phyloP scores from a whole-genome alignment of 2,113 vertebrate genomes.

The Nestor notabilis region DNA sequence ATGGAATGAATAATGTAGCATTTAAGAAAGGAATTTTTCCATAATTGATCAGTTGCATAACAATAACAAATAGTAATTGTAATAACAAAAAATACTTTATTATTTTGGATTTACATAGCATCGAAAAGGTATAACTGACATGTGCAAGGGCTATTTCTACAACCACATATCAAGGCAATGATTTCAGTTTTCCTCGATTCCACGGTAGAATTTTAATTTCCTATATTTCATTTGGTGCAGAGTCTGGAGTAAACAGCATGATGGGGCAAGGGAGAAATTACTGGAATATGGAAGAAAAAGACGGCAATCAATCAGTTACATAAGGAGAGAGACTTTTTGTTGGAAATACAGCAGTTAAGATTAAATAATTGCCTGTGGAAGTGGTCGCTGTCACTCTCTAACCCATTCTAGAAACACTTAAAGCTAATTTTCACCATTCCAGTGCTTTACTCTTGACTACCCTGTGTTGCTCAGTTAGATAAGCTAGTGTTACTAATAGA shows the following conservation, averaged over 20 bases:
- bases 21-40: not conserved
- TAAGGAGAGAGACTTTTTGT: not conserved
- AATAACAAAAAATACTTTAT: not conserved
- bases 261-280: not conserved
- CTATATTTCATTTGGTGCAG: not conserved
- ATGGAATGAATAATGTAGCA: not conserved
- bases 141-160: not conserved
- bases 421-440: not conserved
- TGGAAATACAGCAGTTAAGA: not conserved
- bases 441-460: not conserved
- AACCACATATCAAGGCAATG: not conserved
- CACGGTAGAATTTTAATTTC: not conserved
- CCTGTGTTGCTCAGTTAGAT: not conserved
- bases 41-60: not conserved
- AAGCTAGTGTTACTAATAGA: conserved; percentile 13
- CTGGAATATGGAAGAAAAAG: not conserved
- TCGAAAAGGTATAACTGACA: not conserved
- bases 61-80: not conserved
- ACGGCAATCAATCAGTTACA: not conserved
- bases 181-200: not conserved
- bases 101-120: not conserved
- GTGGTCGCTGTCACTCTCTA: not conserved
- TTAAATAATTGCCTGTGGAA: not conserved
- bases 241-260: not conserved
- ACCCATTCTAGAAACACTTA: not conserved